Evolutionary conservation across 2,888 invertebrate genomes (phyloP), one percentile per base, ranked within the genome.

Genomic region (Drosophila mercatorum): DNA sequence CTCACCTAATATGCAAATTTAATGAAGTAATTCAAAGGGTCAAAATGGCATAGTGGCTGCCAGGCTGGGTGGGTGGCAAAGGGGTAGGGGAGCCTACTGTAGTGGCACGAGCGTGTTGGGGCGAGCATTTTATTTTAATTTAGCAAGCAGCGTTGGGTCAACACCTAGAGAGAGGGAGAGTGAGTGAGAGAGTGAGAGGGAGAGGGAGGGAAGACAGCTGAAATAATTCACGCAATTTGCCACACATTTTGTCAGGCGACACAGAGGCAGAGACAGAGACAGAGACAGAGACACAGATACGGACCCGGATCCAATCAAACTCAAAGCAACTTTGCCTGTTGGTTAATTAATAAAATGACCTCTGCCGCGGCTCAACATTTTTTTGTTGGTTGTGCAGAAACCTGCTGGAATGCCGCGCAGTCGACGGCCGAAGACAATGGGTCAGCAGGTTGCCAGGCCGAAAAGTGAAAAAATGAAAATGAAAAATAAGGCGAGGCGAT

Each of bases 281-380:
- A 26, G 34, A 12, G 31, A 40, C 46, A n/a, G 5, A 8, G 22
- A 12, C 10, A 31, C 28, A 17, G 49, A 14, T 34, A 34, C 8
- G 2, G 40, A n/a, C 34, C 28, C 22, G 55, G 57, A 58, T 49
- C 66, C 64, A 66, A 57, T 61, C 72, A 56, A 51, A 49, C 63
- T 14, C 53, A 66, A 47, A 65, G 69, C 68, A 69, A 69, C 59
- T 80, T 72, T 55, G 78, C 72, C 71, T 86, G 75, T 81, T 81
- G 89, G 84, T 91, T 91, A 91, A 91, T 91, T 91, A 91, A 91
- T 90, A 84, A 91, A 91, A 84, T 84, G 89, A 90, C 90, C 90
- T 90, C 83, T 78, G 86, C 74, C 85, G 72, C 72, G 72, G 69
- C 53, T 68, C 58, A 52, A 47, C 69, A 65, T 47, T 69, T 64